Base-by-base conservation (phyloP, 2,888 invertebrate species). In the Flexamia atlantica region DNA sequence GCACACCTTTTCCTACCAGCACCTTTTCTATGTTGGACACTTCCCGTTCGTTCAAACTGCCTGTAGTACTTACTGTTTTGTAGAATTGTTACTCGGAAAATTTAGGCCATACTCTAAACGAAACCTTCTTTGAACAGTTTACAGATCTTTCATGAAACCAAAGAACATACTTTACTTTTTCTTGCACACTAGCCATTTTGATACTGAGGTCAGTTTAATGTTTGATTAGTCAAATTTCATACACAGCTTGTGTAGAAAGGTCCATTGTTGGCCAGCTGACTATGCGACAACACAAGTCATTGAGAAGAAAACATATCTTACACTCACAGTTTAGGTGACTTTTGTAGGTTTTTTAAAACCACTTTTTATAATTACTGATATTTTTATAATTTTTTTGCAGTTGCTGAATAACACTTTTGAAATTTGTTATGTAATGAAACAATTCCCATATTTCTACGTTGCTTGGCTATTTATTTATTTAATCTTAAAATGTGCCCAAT, bases 111-210 rank as follows among this genome's bases (percentile, higher is more conserved):
- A 53, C 53, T 53, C 20, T 53, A 10, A 20, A 53, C 53, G 53
- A 53, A 53, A 72, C 72, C 72, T 40, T 72, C 42, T 72, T 79
- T 23, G 53, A 79, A 50, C 14, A 46, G 28, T 79, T 25, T 25
- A 53, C 32, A 50, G 3, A 79, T 40, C 50, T 79, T 79, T 79
- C 79, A 10, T 79, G 53, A 76, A 76, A 76, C 76, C 23, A 79
- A 79, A 79, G 79, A 42, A 74, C 74, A 74, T 23, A 74, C 46
- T 17, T 46, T 74, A 42, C 40, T 68, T 68, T 68, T 68, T 68
- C 32, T 32, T 68, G 53, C 2, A 20, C 53, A 53, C 53, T 53
- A 53, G 53, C 53, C 53, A 53, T 53, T 53, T 53, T 53, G 53
- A 53, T 53, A 53, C 53, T 53, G 23, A 53, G 14, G 23, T 53